Evolutionary conservation across 2,888 invertebrate genomes (phyloP).

Genomic region (Philonicus albiceps): DNA sequence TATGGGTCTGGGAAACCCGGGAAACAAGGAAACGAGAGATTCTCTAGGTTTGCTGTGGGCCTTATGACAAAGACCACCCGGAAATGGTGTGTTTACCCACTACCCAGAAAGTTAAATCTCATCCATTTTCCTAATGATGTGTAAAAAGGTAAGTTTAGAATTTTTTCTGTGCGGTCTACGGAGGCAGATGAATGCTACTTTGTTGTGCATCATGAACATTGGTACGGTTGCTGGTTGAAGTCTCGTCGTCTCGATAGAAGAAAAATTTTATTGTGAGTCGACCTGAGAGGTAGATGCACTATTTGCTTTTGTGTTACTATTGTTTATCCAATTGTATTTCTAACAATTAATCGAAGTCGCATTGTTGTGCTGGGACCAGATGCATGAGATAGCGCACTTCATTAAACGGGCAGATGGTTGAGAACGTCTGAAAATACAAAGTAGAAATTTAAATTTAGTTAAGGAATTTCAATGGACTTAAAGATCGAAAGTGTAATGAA

Average conservation of each 20-base stretch:
- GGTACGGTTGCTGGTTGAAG: not conserved
- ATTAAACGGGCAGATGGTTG: not conserved
- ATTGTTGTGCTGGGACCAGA: not conserved
- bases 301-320: not conserved
- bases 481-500: no score
- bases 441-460: no score
- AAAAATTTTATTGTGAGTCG: not conserved
- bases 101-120: conserved; percentile 24
- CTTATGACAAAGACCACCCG: conserved; percentile 2
- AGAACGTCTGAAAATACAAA: not conserved
- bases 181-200: not conserved
- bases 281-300: not conserved
- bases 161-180: not conserved
- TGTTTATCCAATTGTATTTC: not conserved
- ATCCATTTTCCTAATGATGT: not conserved
- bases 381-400: not conserved
- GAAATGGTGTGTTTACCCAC: conserved; percentile 43
- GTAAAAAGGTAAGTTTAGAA: not conserved
- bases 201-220: not conserved
- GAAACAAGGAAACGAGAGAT: not conserved
- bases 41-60: not conserved
- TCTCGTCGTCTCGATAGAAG: not conserved
- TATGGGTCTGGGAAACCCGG: not conserved
- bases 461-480: no score
- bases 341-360: not conserved